A percentile compares a stretch with the other conserved stretches of the same genome.
These are phyloP conservation scores for Crematogaster levior DNA, from an alignment of 2,888 invertebrate genomes.

Conservation along the genomic window DNA sequence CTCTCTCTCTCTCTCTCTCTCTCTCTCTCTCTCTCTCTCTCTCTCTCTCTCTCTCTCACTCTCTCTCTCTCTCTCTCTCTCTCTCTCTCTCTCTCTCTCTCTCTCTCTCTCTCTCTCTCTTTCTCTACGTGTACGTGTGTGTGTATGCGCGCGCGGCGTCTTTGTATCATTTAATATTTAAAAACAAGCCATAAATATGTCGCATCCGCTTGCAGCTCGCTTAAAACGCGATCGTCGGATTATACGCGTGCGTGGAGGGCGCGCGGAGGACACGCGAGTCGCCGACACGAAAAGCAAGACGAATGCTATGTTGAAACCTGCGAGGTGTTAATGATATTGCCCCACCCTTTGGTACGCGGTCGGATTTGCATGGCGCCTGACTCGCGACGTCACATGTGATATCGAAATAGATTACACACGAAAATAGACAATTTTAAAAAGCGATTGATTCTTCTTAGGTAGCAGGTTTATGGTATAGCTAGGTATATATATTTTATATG, in stretches of 20 bases:
- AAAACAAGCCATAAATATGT: constrained; percentile 86
- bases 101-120: not conserved
- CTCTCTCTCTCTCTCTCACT: not conserved
- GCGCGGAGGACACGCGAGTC: constrained; percentile 15
- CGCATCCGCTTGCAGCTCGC: constrained; percentile 81
- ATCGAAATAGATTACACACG: constrained; percentile 16
- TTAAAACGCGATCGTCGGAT: constrained; percentile 76
- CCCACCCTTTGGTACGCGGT: constrained; percentile 53
- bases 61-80: not conserved
- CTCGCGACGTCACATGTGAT: not conserved
- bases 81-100: not conserved
- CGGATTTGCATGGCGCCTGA: constrained; percentile 45
- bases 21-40: not conserved
- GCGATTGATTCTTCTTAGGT: not conserved
- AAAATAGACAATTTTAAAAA: not conserved
- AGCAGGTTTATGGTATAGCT: not conserved
- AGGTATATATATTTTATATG: too few species aligned
- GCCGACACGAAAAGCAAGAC: constrained; percentile 75
- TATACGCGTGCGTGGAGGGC: constrained; percentile 47
- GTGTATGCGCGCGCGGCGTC: constrained; percentile 71
- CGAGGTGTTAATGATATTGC: constrained; percentile 82
- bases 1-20: not conserved
- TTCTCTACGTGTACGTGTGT: not conserved
- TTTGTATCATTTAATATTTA: constrained; percentile 86
- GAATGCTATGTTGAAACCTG: constrained; percentile 84